Conservation (phyloP, 2,888 invertebrate species). For the Osedax frankpressi region DNA sequence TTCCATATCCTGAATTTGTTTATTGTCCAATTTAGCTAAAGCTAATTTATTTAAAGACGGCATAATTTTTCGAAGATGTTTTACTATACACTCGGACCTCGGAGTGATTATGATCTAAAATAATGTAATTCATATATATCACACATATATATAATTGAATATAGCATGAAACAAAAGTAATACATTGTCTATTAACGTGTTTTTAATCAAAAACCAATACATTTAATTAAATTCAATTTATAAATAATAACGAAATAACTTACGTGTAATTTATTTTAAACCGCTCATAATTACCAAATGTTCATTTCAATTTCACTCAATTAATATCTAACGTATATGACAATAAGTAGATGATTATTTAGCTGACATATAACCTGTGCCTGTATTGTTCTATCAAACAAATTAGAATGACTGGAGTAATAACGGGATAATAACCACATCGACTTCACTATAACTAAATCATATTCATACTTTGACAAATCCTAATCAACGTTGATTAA, state of each 20-base stretch:
- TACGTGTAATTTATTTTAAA: too few species aligned
- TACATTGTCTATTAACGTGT: too few species aligned
- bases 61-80: conserved; percentile 29
- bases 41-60: conserved; percentile 32
- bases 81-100: conserved; percentile 30
- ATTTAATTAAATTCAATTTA: too few species aligned
- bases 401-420: conserved; percentile 35
- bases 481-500: conserved; percentile 29
- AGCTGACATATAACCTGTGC: too few species aligned
- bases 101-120: conserved; percentile 36
- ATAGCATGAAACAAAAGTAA: too few species aligned
- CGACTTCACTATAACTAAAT: conserved; percentile 38
- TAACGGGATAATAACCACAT: conserved; percentile 37
- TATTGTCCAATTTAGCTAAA: conserved; percentile 32
- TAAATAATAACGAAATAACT: too few species aligned
- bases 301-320: too few species aligned
- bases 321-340: too few species aligned
- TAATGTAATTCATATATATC: not conserved
- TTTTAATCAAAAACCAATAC: too few species aligned
- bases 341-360: too few species aligned
- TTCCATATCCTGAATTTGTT: conserved; percentile 30
- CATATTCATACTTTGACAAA: conserved; percentile 38
- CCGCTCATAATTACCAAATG: too few species aligned
- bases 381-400: conserved; percentile 37
- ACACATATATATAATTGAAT: not conserved